Percentiles rank a stretch among this genome's conserved stretches.
Conservation (phyloP, 1,140 invertebrate genomes). For the Trichogramma pretiosum region DNA sequence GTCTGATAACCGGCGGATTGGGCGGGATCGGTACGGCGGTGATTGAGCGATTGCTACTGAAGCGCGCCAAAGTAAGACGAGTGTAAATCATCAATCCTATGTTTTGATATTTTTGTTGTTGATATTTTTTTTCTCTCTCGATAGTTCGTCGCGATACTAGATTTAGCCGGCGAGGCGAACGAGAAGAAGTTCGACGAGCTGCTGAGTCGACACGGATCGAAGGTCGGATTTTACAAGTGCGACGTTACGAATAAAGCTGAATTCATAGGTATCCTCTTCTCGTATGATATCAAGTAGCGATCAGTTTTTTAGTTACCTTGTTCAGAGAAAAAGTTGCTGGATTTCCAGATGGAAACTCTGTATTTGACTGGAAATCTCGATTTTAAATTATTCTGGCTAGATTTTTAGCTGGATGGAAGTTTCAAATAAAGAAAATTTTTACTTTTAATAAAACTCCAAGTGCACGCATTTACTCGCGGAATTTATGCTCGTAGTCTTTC, state of each 20-base stretch:
- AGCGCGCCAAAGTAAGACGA: background rate
- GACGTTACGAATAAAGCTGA: slow-evolving; percentile 25
- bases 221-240: slow-evolving; percentile 28
- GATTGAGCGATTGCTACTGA: background rate
- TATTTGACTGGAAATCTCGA: too few relatives aligned
- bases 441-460: background rate
- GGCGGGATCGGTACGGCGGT: slow-evolving; percentile 25
- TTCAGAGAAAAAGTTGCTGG: too few relatives aligned
- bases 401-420: too few relatives aligned
- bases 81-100: too few relatives aligned
- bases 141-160: background rate
- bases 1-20: slow-evolving; percentile 37
- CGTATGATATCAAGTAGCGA: too few relatives aligned
- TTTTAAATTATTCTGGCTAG: too few relatives aligned
- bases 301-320: too few relatives aligned
- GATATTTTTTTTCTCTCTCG: background rate
- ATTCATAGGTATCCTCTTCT: background rate
- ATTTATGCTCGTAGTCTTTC: background rate
- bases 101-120: background rate
- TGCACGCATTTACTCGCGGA: background rate
- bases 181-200: background rate
- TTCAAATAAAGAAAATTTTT: background rate
- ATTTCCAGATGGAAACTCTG: too few relatives aligned
- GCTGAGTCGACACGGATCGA: slow-evolving; percentile 26
- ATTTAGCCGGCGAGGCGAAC: background rate